Evolutionary conservation across 1,140 invertebrate species (phyloP).

Genomic region (Macrostomum lignano): DNA sequence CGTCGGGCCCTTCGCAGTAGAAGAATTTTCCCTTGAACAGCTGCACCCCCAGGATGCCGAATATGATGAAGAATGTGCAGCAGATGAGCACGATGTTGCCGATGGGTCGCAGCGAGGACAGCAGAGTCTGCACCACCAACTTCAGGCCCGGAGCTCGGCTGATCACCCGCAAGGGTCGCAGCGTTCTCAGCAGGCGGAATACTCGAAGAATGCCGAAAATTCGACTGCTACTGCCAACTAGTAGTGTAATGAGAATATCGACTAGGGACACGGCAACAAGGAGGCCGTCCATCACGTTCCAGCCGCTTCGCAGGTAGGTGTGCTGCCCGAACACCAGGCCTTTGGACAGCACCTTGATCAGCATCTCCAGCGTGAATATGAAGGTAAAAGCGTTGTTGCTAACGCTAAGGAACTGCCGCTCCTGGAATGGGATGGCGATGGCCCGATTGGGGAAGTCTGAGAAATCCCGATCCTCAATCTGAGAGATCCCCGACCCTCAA

Average conservation of each 20-base stretch:
- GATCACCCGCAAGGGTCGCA: slow-evolving; percentile 71
- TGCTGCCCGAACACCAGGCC: slow-evolving; percentile 71
- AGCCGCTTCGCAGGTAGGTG: slow-evolving; percentile 84
- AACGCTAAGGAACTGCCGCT: slow-evolving; percentile 55
- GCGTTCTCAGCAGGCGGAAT: slow-evolving; percentile 68
- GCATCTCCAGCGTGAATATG: slow-evolving; percentile 85
- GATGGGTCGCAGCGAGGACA: slow-evolving; percentile 83
- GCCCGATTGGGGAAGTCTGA: too few relatives aligned
- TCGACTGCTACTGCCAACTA: slow-evolving; percentile 59
- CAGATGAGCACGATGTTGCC: slow-evolving; percentile 98
- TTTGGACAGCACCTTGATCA: slow-evolving; percentile 72
- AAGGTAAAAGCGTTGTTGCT: slow-evolving; percentile 89
- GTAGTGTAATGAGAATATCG: slow-evolving; percentile 68
- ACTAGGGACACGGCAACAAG: slow-evolving; percentile 85
- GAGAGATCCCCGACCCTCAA: too few relatives aligned
- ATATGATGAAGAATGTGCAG: slow-evolving; percentile 98
- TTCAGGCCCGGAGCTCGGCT: slow-evolving; percentile 92
- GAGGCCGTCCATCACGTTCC: slow-evolving; percentile 97
- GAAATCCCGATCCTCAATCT: too few relatives aligned
- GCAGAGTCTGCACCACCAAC: slow-evolving; percentile 84
- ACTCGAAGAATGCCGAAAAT: slow-evolving; percentile 94
- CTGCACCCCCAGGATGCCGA: slow-evolving; percentile 88
- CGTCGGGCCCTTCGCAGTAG: slow-evolving; percentile 53
- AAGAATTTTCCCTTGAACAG: slow-evolving; percentile 50
- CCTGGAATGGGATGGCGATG: too few relatives aligned